Conservation (phyloP, 2,888 invertebrate species). For the Idaea straminata region DNA sequence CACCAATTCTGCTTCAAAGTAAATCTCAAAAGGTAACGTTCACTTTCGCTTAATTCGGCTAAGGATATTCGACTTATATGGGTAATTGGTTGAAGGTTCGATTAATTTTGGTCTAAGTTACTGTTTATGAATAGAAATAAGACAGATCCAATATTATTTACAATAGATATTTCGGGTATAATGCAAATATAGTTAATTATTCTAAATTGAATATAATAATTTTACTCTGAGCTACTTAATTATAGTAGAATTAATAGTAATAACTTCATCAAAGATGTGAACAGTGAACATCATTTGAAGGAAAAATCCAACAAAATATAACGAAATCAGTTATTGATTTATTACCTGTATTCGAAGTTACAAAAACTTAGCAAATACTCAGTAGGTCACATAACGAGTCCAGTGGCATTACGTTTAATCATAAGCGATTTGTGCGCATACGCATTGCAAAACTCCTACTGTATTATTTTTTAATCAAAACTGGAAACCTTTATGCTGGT, state of each 20-base stretch:
- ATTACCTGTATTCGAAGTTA: too few species aligned
- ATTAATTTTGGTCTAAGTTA: conserved; percentile 26
- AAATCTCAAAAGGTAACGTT: conserved; percentile 26
- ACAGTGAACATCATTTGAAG: too few species aligned
- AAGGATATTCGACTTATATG: conserved; percentile 27
- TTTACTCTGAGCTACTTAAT: too few species aligned
- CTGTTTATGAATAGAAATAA: conserved; percentile 3
- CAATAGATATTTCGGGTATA: not conserved
- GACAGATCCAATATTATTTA: not conserved
- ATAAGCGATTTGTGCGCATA: conserved; percentile 18
- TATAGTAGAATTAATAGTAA: too few species aligned
- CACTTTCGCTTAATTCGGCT: conserved; percentile 26
- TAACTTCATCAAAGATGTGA: too few species aligned
- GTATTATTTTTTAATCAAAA: too few species aligned
- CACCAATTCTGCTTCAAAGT: conserved; percentile 38
- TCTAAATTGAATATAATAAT: too few species aligned
- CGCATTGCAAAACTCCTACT: conserved; percentile 21
- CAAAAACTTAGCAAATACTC: conserved; percentile 38
- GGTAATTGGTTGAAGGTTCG: conserved; percentile 33
- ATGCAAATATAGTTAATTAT: not conserved
- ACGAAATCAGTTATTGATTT: too few species aligned
- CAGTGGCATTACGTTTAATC: conserved; percentile 39
- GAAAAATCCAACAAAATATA: too few species aligned
- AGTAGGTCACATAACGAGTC: conserved; percentile 52
- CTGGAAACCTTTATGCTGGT: too few species aligned